Conservation (phyloP, 2,113 vertebrate species). For the Capricornis sumatraensis region DNA sequence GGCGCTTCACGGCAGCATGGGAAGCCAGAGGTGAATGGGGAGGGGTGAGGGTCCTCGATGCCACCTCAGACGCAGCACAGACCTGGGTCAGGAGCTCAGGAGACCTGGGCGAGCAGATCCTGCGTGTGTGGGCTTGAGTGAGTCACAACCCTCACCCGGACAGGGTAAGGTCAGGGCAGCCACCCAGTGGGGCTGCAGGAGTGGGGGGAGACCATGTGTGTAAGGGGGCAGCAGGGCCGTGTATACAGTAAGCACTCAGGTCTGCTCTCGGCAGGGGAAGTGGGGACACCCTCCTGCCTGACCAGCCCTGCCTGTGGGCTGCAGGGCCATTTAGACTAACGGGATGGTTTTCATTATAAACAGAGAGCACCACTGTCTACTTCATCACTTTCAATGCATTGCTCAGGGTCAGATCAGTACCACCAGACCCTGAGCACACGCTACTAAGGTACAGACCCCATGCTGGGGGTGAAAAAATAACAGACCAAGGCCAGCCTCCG, state of each 20-base stretch:
- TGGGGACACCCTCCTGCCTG: too few species aligned
- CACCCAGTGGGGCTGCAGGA: neutral
- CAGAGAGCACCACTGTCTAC: neutral
- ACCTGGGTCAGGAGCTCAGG: neutral
- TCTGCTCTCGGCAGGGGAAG: too few species aligned
- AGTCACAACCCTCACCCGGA: neutral
- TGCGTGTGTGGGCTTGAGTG: neutral
- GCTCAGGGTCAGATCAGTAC: neutral
- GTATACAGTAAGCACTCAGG: neutral
- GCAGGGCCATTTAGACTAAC: too few species aligned
- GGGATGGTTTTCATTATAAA: neutral
- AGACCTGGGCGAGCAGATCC: too few species aligned
- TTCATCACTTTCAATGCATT: neutral
- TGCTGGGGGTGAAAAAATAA: accelerated
- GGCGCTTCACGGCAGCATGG: accelerated
- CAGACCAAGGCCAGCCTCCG: neutral
- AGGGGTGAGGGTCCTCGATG: accelerated
- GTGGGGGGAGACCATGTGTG: accelerated
- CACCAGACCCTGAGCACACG: neutral
- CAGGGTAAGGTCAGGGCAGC: neutral
- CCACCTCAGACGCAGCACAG: neutral
- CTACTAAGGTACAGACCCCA: too few species aligned
- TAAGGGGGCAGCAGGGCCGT: neutral
- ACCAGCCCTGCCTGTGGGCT: neutral
- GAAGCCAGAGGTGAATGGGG: neutral